Percentiles rank a stretch among this genome's conserved stretches.
These are phyloP conservation scores for Chloroceryle inda DNA, from an alignment of 2,797 vertebrate species.

Conservation along the genomic window DNA sequence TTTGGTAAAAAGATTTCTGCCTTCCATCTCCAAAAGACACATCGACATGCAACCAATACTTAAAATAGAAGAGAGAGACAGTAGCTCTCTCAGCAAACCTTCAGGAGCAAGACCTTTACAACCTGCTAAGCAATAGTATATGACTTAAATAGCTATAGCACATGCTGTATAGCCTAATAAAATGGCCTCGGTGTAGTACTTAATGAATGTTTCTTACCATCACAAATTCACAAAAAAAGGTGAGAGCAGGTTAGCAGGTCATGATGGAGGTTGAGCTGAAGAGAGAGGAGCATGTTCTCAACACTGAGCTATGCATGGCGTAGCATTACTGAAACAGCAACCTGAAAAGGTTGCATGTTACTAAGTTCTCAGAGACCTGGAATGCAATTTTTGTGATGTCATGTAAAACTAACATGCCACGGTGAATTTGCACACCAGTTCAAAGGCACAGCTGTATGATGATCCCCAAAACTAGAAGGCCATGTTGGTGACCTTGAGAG, in stretches of 20 bases:
- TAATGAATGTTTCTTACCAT: neutral
- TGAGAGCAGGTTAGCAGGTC: neutral
- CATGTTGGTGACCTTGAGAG: neutral
- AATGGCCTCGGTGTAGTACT: neutral
- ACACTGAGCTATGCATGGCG: neutral
- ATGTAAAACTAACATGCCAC: neutral
- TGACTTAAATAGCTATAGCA: neutral
- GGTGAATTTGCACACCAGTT: neutral
- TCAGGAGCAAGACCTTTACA: constrained; percentile 19
- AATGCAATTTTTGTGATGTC: neutral
- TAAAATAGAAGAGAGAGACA: constrained; percentile 39
- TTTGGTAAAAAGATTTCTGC: constrained; percentile 15
- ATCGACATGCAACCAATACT: neutral
- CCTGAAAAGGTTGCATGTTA: neutral
- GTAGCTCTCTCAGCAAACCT: constrained; percentile 36
- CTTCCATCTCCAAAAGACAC: constrained; percentile 30
- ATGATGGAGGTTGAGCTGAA: neutral
- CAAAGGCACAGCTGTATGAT: neutral
- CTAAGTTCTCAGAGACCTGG: neutral
- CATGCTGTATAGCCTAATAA: neutral
- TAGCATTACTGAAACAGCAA: neutral
- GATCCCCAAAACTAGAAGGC: neutral
- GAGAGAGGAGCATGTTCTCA: neutral
- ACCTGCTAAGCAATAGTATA: neutral
- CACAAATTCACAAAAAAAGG: neutral